Percentiles rank a stretch among this genome's conserved stretches.
Conservation (phyloP, 1,140 invertebrate species). For the Psilanteris sp. region DNA sequence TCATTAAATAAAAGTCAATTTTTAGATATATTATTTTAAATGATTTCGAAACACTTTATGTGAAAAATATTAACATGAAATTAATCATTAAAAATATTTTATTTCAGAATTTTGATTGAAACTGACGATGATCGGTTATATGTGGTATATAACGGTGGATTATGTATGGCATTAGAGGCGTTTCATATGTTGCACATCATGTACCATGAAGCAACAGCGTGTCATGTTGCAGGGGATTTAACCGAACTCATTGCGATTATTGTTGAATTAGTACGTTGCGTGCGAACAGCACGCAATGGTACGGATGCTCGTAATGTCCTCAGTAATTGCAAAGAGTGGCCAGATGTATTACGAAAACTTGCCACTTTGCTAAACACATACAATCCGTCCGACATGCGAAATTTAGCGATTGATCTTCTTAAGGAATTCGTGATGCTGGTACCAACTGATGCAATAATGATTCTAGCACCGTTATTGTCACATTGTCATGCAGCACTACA, state of each 20-base stretch:
- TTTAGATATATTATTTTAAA: too few species aligned
- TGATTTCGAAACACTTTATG: too few species aligned
- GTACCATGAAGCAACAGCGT: conserved; percentile 95
- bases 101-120: conserved; percentile 88
- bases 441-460: conserved; percentile 89
- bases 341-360: conserved; percentile 90
- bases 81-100: background rate
- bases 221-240: conserved; percentile 90
- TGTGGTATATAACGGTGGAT: conserved; percentile 92
- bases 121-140: conserved; percentile 93
- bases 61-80: too few species aligned
- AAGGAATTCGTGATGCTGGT: conserved; percentile 91
- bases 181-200: conserved; percentile 94
- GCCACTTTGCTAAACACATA: conserved; percentile 94
- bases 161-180: conserved; percentile 93
- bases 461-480: conserved; percentile 90
- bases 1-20: too few species aligned
- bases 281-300: conserved; percentile 83
- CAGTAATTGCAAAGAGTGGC: conserved; percentile 88
- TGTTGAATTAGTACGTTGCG: conserved; percentile 85
- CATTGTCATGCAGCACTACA: conserved; percentile 91
- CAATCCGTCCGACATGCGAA: conserved; percentile 91
- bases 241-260: conserved; percentile 90
- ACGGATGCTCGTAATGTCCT: conserved; percentile 84
- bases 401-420: conserved; percentile 89